phyloP scores from a whole-genome alignment of 2,797 vertebrate species.

The Aulostomus chinensis region DNA sequence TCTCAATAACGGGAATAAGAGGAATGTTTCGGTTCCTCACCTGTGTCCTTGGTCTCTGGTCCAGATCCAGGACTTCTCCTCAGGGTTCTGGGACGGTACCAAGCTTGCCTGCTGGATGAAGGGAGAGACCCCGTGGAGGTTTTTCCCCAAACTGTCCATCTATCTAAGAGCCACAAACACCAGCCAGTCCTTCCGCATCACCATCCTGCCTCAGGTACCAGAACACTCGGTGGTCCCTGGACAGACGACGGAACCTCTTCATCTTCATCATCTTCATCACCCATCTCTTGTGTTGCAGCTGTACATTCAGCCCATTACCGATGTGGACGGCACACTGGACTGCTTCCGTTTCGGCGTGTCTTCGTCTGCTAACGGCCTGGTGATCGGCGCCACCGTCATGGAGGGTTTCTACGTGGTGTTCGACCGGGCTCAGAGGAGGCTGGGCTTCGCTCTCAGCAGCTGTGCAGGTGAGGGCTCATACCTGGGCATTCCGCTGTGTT shows the following conservation, averaged over 20 bases:
- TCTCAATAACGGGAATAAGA: too few species aligned
- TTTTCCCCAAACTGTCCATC: slow-evolving; percentile 96
- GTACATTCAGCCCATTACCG: slow-evolving; percentile 90
- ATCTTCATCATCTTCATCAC: not conserved
- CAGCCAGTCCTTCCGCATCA: slow-evolving; percentile 92
- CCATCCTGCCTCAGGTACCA: slow-evolving; percentile 92
- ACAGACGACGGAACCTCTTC: too few species aligned
- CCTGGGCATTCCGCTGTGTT: too few species aligned
- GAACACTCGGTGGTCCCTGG: too few species aligned
- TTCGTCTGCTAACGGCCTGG: slow-evolving; percentile 86
- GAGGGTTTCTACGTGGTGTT: slow-evolving; percentile 97
- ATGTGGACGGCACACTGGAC: slow-evolving; percentile 82
- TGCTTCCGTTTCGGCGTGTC: slow-evolving; percentile 94
- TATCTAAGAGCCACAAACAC: slow-evolving; percentile 91
- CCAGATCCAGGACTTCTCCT: slow-evolving; percentile 90
- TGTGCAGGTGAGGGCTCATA: slow-evolving; percentile 86
- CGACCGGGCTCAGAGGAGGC: slow-evolving; percentile 85
- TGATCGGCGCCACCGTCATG: slow-evolving; percentile 97
- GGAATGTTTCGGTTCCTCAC: too few species aligned
- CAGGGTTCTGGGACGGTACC: slow-evolving; percentile 92
- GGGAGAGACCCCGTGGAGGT: slow-evolving; percentile 88
- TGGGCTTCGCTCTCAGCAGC: slow-evolving; percentile 91
- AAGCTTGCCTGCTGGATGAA: slow-evolving; percentile 95
- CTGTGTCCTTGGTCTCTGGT: not conserved
- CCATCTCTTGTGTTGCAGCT: slow-evolving; percentile 74